These are phyloP conservation scores for Drosophila navojoa DNA, from an alignment of 1,140 invertebrate genomes.

Conservation along the genomic window DNA sequence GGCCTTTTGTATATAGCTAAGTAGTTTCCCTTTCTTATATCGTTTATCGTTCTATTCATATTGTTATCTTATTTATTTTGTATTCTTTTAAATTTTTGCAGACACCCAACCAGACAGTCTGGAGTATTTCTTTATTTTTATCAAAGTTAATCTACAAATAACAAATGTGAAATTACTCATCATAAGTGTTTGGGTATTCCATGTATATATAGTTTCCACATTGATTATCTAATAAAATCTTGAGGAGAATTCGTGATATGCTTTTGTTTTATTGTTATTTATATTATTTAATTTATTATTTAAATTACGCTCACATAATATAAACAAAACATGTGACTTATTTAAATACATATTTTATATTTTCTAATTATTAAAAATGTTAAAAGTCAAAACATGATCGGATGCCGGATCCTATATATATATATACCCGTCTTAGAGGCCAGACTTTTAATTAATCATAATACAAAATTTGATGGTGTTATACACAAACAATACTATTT, in stretches of 20 bases:
- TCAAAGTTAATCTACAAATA: neutral
- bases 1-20: constrained; percentile 38
- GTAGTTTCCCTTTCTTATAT: constrained; percentile 38
- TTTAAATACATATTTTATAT: neutral
- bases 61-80: constrained; percentile 29
- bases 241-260: neutral
- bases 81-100: constrained; percentile 15
- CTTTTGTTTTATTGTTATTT: no score
- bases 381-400: neutral
- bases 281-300: no score
- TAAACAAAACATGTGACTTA: neutral
- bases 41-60: constrained; percentile 32
- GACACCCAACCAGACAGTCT: constrained; percentile 38
- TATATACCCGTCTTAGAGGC: no score
- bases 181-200: no score
- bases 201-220: no score
- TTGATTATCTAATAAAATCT: no score
- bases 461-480: no score
- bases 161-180: no score
- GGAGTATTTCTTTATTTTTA: constrained; percentile 30
- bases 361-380: neutral
- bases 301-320: neutral
- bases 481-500: no score
- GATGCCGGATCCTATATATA: no score
- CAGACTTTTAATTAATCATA: no score